phyloP scores from a whole-genome alignment of 2,797 vertebrate species.

The Pseudomugil tenellus region DNA sequence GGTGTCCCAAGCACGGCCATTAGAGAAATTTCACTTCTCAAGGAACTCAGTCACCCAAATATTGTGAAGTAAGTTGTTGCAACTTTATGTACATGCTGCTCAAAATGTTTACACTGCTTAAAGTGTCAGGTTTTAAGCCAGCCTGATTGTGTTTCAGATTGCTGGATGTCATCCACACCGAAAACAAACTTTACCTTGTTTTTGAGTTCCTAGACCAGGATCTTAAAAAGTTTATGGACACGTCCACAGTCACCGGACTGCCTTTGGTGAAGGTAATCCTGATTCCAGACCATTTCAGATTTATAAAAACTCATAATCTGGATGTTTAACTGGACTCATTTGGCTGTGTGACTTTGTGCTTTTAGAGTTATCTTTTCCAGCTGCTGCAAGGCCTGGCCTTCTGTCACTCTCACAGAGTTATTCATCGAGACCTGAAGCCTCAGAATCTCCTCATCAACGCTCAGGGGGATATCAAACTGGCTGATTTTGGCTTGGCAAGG shows the following conservation, averaged over 20 bases:
- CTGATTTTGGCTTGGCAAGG: conserved; percentile 93
- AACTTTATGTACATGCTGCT: neutral
- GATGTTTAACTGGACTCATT: neutral
- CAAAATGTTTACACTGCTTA: neutral
- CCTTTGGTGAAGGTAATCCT: conserved; percentile 90
- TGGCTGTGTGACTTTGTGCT: conserved; percentile 16
- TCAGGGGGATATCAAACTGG: conserved; percentile 94
- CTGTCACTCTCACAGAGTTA: conserved; percentile 94
- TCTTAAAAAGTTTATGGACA: conserved; percentile 98
- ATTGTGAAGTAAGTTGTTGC: conserved; percentile 91
- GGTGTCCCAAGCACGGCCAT: conserved; percentile 95
- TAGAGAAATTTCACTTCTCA: conserved; percentile 93
- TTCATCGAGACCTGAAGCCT: conserved; percentile 95
- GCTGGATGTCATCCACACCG: conserved; percentile 95
- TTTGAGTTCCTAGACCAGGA: conserved; percentile 98
- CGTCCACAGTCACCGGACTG: conserved; percentile 87
- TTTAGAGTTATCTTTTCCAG: conserved; percentile 95
- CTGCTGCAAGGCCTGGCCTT: conserved; percentile 94
- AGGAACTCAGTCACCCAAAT: conserved; percentile 93
- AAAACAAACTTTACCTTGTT: conserved; percentile 98
- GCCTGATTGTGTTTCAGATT: conserved; percentile 75
- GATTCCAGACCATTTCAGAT: neutral
- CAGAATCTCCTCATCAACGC: conserved; percentile 96
- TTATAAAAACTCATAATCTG: neutral
- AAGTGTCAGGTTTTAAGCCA: neutral